Evolutionary conservation across 2,888 invertebrate genomes (phyloP), one percentile per base, ranked within the genome.

Genomic region (Germaria angustata): DNA sequence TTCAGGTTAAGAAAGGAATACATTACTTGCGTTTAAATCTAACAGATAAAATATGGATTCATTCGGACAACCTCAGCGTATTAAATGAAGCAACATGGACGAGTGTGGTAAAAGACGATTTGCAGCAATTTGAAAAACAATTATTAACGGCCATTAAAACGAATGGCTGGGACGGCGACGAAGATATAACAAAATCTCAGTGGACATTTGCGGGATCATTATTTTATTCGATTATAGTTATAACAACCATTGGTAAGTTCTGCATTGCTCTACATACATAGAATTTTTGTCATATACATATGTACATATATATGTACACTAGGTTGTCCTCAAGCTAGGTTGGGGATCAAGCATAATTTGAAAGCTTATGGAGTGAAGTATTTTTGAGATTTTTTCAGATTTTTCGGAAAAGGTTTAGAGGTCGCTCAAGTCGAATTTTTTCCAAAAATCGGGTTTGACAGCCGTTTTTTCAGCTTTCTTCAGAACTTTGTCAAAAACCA

Each of bases 191-290:
- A 2, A 92, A 92, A 88, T 92, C 93, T 75, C 96, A 97, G 90
- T 96, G 97, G 97, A 96, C 96, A 55, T 95, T 95, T 91, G 95
- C 95, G 22, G 98, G 98, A 13, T 96, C 98, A 0, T 93, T 98
- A 20, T 96, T 98, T 92, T 98, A 98, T 92, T 97, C 97, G 86
- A 98, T 98, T 89, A 97, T 98, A 86, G 97, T 98, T 85, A 98
- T 98, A 91, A 98, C 98, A 71, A 98, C 98, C 39, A 98, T 98
- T 85, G 98, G 98, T 97, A 89, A 75, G 44, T 5, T 28, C 3
- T 28, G 28, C n/a, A n/a, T n/a, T n/a, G n/a, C n/a, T n/a, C n/a
- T n/a, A n/a, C n/a, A n/a, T n/a, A n/a, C n/a, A n/a, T n/a, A n/a
- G n/a, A n/a, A n/a, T n/a, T n/a, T n/a, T n/a, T n/a, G n/a, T n/a